Conservation (phyloP, 1,140 invertebrate genomes). For the Phymastichus coffea region DNA sequence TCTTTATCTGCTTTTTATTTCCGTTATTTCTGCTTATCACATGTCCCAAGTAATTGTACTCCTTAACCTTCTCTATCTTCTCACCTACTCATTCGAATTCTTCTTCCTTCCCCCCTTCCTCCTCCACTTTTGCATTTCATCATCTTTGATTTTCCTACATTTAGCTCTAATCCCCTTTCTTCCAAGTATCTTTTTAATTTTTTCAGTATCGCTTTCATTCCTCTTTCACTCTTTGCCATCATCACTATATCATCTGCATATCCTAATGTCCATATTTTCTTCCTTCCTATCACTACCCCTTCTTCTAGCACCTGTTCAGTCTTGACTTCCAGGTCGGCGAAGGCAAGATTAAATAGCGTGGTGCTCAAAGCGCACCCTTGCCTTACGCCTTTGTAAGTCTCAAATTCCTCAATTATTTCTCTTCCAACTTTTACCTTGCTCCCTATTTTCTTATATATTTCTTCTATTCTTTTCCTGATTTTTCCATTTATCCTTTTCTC, state of each 20-base stretch:
- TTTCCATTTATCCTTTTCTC: neutral
- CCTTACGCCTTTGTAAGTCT: neutral
- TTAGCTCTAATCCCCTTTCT: slow-evolving; percentile 23
- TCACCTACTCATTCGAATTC: slow-evolving; percentile 7
- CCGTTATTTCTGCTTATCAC: slow-evolving; percentile 18
- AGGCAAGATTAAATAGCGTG: neutral
- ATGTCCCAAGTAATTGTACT: slow-evolving; percentile 26
- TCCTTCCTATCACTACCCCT: slow-evolving; percentile 14
- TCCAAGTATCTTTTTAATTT: slow-evolving; percentile 23
- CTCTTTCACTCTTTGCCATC: slow-evolving; percentile 20
- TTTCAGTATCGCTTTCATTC: slow-evolving; percentile 15
- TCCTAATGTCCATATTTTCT: slow-evolving; percentile 24
- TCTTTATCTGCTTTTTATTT: slow-evolving; percentile 18
- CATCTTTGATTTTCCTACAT: slow-evolving; percentile 18
- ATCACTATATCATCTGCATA: slow-evolving; percentile 30
- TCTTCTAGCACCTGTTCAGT: slow-evolving; percentile 10
- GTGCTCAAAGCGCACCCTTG: slow-evolving; percentile 20
- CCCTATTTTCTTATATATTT: neutral
- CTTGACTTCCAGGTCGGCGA: slow-evolving; percentile 14
- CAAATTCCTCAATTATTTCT: neutral
- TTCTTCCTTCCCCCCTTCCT: neutral
- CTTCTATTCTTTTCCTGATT: slow-evolving; percentile 11
- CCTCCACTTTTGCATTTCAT: slow-evolving; percentile 22
- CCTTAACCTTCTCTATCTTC: slow-evolving; percentile 18
- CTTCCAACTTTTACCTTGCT: too few relatives aligned